phyloP scores from a whole-genome alignment of 2,888 invertebrate species.

The Azorinus chamasolen region DNA sequence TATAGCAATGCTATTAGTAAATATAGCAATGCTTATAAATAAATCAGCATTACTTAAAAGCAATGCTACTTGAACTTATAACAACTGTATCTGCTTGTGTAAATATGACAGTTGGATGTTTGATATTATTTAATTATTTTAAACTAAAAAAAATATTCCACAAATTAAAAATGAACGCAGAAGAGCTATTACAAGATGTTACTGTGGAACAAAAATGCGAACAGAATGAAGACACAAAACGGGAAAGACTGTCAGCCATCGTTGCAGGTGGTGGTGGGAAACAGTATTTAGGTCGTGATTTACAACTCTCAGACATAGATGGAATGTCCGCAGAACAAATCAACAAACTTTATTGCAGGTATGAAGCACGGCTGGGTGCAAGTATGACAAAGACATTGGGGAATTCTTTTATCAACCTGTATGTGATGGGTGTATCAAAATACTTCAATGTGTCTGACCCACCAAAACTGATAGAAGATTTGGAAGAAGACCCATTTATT shows the following conservation, averaged over 20 bases:
- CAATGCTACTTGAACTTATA: conserved; percentile 40
- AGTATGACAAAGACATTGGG: conserved; percentile 56
- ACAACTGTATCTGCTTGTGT: conserved; percentile 29
- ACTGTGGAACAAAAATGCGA: conserved; percentile 12
- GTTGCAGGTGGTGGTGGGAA: conserved; percentile 42
- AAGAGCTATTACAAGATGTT: conserved; percentile 34
- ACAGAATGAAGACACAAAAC: conserved; percentile 31
- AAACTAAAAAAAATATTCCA: conserved; percentile 39
- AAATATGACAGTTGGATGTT: conserved; percentile 34
- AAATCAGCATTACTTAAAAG: conserved; percentile 23
- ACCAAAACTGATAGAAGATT: conserved; percentile 48
- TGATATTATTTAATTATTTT: conserved; percentile 43
- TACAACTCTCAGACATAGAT: conserved; percentile 41
- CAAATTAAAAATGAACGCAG: conserved; percentile 42
- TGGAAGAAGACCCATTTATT: conserved; percentile 48
- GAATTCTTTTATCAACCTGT: conserved; percentile 42
- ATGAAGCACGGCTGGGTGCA: conserved; percentile 45
- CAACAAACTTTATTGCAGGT: conserved; percentile 46
- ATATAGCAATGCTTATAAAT: conserved; percentile 19
- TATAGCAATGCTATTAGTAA: conserved; percentile 12
- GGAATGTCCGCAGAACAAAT: conserved; percentile 41
- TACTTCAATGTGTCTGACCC: conserved; percentile 38
- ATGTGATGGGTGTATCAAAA: conserved; percentile 50
- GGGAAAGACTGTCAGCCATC: conserved; percentile 48
- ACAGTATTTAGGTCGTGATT: conserved; percentile 46